Evolutionary conservation across 2,888 invertebrate species (phyloP).

Genomic region (Athalia rosae): DNA sequence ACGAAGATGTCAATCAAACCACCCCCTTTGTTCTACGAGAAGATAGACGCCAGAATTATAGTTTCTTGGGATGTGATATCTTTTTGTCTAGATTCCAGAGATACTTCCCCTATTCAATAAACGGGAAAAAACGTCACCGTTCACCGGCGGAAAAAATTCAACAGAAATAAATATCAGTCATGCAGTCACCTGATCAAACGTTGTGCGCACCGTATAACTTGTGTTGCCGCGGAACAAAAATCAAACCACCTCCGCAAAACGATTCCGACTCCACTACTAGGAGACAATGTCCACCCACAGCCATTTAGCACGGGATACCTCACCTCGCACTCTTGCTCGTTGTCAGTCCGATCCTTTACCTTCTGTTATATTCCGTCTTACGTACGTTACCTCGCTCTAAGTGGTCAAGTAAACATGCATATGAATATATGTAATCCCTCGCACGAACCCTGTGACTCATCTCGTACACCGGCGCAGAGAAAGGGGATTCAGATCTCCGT

Average conservation of each 20-base stretch:
- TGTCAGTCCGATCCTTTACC: slow-evolving; percentile 33
- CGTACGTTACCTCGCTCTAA: slow-evolving; percentile 29
- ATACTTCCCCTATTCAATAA: no score
- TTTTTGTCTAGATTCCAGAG: no score
- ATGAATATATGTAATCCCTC: slow-evolving; percentile 31
- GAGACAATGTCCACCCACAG: slow-evolving; percentile 58
- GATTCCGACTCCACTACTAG: slow-evolving; percentile 36
- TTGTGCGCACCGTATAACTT: no score
- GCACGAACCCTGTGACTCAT: slow-evolving; percentile 23
- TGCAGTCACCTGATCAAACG: no score
- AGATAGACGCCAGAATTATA: no score
- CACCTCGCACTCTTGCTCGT: slow-evolving; percentile 49
- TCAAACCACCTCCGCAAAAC: slow-evolving; percentile 54
- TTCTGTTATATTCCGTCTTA: slow-evolving; percentile 17
- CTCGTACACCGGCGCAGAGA: not conserved
- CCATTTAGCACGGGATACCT: slow-evolving; percentile 52
- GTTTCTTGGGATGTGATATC: no score
- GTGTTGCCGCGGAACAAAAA: slow-evolving; percentile 47
- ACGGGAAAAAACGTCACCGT: no score
- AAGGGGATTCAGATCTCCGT: slow-evolving; percentile 31
- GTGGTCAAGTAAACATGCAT: slow-evolving; percentile 44
- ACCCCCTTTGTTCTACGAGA: no score
- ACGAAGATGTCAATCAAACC: no score
- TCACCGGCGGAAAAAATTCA: no score
- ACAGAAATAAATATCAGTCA: no score